Evolutionary conservation across 2,888 invertebrate genomes (phyloP), one percentile per base, ranked within the genome.

Genomic region (Agrypnus murinus): DNA sequence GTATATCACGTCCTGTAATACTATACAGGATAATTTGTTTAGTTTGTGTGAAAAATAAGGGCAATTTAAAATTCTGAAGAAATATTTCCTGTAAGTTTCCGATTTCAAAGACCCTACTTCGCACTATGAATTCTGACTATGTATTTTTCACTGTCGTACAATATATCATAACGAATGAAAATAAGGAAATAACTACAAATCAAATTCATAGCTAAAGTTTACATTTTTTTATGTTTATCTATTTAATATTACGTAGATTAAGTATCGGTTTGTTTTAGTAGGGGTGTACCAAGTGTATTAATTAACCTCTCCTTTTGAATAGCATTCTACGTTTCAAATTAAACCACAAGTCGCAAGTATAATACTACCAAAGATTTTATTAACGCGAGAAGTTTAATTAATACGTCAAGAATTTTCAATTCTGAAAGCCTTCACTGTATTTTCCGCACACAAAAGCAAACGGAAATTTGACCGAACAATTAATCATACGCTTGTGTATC

Each of bases 401-500:
- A 50, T 32, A 50, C 50, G 12, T 50, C 50, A 50, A 50, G 50
- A 50, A 50, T 12, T 25, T 32, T 50, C 50, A 46, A 32, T 10
- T 25, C 25, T 25, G 25, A 25, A 25, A 25, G 5, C 4, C 50
- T 10, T 19, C 25, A n/a, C 2, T 6, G 25, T 25, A 50, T 50
- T 50, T n/a, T 50, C 50, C 2, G 12, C 12, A 5, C 12, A 50
- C 50, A 50, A 50, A 32, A 25, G 32, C 25, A n/a, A 50, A 50
- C n/a, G 50, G 31, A 50, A 50, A 14, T 17, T n/a, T 10, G 50
- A 12, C 6, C 6, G 32, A 50, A 50, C 50, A 50, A 50, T 50
- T 50, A 50, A 50, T 50, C 50, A 50, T 19, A 31, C 50, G 31
- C 19, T n/a, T 31, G 50, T 25, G 31, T 8, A 12, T 50, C 5